A percentile compares a stretch with the other conserved stretches of the same genome.
These are phyloP conservation scores for Zoanthus sociatus DNA, from an alignment of 92 coral and sea anemone species.

Conservation along the genomic window DNA sequence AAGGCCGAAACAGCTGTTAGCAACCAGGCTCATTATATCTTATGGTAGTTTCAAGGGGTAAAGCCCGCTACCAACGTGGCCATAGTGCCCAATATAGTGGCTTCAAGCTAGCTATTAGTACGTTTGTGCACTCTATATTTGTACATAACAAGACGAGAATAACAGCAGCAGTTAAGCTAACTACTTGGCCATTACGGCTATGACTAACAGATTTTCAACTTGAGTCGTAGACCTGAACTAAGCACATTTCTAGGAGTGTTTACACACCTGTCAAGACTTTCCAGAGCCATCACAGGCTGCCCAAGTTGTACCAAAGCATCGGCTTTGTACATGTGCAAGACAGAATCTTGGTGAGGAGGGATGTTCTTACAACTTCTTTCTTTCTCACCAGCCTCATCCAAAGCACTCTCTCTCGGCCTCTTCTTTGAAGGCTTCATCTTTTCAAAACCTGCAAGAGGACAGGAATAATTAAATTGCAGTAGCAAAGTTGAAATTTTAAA, in stretches of 20 bases:
- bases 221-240: too few species aligned
- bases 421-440: conserved; percentile 18
- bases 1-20: too few species aligned
- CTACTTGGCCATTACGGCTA: too few species aligned
- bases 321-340: conserved; percentile 65
- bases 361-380: neutral
- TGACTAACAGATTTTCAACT: too few species aligned
- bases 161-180: too few species aligned
- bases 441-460: neutral
- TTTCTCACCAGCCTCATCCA: conserved; percentile 23
- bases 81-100: too few species aligned
- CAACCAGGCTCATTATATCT: too few species aligned
- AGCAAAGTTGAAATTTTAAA: neutral
- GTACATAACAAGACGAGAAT: too few species aligned
- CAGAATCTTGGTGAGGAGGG: conserved; percentile 9
- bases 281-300: conserved; percentile 69
- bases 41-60: too few species aligned
- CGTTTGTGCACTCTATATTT: too few species aligned
- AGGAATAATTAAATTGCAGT: neutral
- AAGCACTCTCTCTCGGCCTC: conserved; percentile 16
- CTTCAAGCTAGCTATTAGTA: too few species aligned
- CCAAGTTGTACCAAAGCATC: conserved; percentile 69
- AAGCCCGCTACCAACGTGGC: too few species aligned
- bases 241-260: neutral
- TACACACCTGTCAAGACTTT: conserved; percentile 70